Base-by-base conservation (phyloP, 1,140 invertebrate species). In the Chlorops oryzae region DNA sequence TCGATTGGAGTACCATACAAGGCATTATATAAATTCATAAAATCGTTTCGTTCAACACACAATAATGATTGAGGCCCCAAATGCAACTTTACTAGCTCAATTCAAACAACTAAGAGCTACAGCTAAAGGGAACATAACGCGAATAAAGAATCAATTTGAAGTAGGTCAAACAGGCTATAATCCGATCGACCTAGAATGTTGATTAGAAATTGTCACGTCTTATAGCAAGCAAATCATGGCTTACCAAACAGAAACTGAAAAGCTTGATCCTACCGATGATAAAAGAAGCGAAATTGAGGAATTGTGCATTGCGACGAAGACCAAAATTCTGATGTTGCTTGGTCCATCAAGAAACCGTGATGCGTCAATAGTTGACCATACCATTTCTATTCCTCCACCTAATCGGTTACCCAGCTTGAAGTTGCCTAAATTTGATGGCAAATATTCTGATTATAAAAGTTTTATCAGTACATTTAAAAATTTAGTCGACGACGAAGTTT, bases 371-470 rank as follows among this genome's bases (percentile, higher is more conserved):
- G 13, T 17, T n/a, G 35, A 34, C 22, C 44, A 25, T 46, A n/a
- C n/a, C n/a, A n/a, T 20, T 5, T n/a, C n/a, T 23, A 22, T 7
- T 5, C 28, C 18, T 15, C 15, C 44, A 3, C 46, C 37, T 39
- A 9, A 38, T 15, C 23, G 46, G 18, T 21, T 47, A 10, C 22
- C 46, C 27, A 47, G 27, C 27, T 38, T 38, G 46, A n/a, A 18
- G 6, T 17, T 47, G 2, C 46, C 46, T 25, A 47, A 47, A 39
- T 38, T 47, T 23, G 39, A 22, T 20, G 21, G 46, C 12, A 47
- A 47, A 47, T 35, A 47, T 47, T 34, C 28, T 13, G 32, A 47
- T 9, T 47, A 47, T 35, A 47, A 47, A 20, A 9, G 15, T 32
- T 32, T 32, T 32, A 47, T 12, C 12, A 46, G 44, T 20, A 13